Evolutionary conservation across 2,113 vertebrate genomes (phyloP).

Genomic region (Atherinomorus stipes): DNA sequence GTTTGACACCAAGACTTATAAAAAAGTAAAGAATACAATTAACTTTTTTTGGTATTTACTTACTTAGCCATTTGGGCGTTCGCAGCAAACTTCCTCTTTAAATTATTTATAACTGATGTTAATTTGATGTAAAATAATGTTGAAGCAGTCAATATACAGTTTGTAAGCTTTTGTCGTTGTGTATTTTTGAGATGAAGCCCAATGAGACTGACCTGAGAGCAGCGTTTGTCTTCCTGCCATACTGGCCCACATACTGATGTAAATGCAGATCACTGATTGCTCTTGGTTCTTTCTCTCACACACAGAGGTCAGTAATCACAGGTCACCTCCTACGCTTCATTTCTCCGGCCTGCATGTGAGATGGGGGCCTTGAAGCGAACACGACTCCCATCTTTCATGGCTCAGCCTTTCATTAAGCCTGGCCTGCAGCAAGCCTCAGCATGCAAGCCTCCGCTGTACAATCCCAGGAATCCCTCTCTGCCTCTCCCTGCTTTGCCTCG

Average conservation of each 20-base stretch:
- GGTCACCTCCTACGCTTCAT: conserved; percentile 62
- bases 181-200: neutral
- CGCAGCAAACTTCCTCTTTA: neutral
- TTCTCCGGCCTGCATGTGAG: conserved; percentile 41
- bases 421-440: conserved; percentile 69
- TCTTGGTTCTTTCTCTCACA: neutral
- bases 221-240: conserved; percentile 16
- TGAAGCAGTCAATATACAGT: conserved; percentile 3
- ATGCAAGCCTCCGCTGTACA: conserved; percentile 58
- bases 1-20: conserved; percentile 9
- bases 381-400: conserved; percentile 57
- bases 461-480: conserved; percentile 72
- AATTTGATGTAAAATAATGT: conserved; percentile 19
- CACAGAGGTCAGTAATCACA: conserved; percentile 51
- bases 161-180: neutral
- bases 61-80: conserved; percentile 5
- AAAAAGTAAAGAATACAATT: conserved; percentile 48
- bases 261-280: conserved; percentile 44
- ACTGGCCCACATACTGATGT: conserved; percentile 41
- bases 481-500: conserved; percentile 2
- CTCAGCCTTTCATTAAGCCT: conserved; percentile 58
- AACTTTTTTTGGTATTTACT: neutral
- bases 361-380: conserved; percentile 44
- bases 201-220: conserved; percentile 22
- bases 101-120: conserved; percentile 37